Base-by-base conservation (phyloP, 1,140 invertebrate genomes). In the Yoshiicerus persimilis region DNA sequence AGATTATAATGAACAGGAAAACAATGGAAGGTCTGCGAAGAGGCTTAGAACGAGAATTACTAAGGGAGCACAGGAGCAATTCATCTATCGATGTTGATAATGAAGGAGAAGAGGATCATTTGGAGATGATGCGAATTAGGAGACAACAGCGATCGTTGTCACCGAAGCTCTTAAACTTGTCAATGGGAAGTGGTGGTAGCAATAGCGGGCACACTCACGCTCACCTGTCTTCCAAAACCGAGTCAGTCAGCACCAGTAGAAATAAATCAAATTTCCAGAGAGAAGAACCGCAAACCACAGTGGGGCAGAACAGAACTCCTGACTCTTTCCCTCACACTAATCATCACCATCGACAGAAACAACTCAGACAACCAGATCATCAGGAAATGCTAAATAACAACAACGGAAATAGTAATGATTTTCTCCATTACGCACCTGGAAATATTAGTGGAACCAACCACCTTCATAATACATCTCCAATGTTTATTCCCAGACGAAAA, bases 101-200 rank as follows among this genome's bases (percentile, higher is more conserved):
- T 86, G 85, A 86, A 32, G 85, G 30, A n/a, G 85, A 86, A 39
- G 56, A 64, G 85, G 36, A 86, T 66, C 47, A 66, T 38, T 62
- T 77, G 32, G 80, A 85, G 39, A 86, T 38, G 83, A 88, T 85
- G 36, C 84, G 64, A 77, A 64, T 70, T 86, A 70, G 87, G 41
- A 36, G 36, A 88, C 34, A 85, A 32, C 80, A 36, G 75, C 83
- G 39, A 77, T 86, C 88, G 25, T 80, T 70, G 64, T 90, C 89
- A 62, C 89, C 89, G 11, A 87, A 88, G 80, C 86, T 88, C 25
- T 86, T 90, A 62, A 90, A 90, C 84, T 66, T 90, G 87, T 90
- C 89, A 41, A 90, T 90, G 85, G 87, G 87, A 34, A 83, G 62
- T 75, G 30, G 27, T 34, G 27, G 75, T 38, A 32, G 75, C 11